Percentiles rank a stretch among this genome's conserved stretches.
These are phyloP conservation scores for Actinopyga echinites DNA, from an alignment of 53 echinoderm and acorn worm species.

Conservation along the genomic window DNA sequence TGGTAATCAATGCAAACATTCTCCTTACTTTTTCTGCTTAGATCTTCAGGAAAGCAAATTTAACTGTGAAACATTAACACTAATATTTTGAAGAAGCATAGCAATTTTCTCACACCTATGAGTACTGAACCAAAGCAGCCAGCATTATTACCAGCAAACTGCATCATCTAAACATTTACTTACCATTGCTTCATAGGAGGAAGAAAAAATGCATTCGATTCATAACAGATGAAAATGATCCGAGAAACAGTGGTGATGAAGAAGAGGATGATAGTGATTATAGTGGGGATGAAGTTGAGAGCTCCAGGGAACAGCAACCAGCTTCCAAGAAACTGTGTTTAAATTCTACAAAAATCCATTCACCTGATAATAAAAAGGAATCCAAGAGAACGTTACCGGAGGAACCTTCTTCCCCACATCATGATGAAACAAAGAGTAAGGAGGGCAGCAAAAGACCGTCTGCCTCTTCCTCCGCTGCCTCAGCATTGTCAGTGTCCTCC, in stretches of 20 bases:
- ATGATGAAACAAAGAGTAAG: constrained; percentile 48
- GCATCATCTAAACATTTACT: neutral
- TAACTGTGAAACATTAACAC: too few relatives aligned
- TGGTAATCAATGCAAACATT: too few relatives aligned
- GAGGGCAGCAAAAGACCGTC: constrained; percentile 39
- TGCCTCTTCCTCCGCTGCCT: neutral
- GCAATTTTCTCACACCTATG: too few relatives aligned
- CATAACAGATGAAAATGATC: constrained; percentile 83
- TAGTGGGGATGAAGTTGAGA: constrained; percentile 57
- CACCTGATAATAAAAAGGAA: constrained; percentile 34
- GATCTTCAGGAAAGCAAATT: too few relatives aligned
- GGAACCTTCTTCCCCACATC: neutral
- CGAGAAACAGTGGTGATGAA: constrained; percentile 63
- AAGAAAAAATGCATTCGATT: constrained; percentile 99
- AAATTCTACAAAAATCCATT: constrained; percentile 46
- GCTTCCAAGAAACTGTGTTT: constrained; percentile 32
- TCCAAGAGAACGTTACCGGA: constrained; percentile 19
- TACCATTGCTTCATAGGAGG: constrained; percentile 66
- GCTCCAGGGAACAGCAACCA: constrained; percentile 39
- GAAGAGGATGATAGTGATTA: constrained; percentile 77
- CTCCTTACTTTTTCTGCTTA: too few relatives aligned
- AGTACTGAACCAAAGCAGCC: too few relatives aligned
- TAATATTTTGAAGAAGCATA: too few relatives aligned
- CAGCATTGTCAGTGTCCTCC: constrained; percentile 46
- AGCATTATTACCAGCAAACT: too few relatives aligned